A percentile compares a stretch with the other conserved stretches of the same genome.
Evolutionary conservation across 2,888 invertebrate genomes (phyloP).

Genomic region (Clostera curtula): DNA sequence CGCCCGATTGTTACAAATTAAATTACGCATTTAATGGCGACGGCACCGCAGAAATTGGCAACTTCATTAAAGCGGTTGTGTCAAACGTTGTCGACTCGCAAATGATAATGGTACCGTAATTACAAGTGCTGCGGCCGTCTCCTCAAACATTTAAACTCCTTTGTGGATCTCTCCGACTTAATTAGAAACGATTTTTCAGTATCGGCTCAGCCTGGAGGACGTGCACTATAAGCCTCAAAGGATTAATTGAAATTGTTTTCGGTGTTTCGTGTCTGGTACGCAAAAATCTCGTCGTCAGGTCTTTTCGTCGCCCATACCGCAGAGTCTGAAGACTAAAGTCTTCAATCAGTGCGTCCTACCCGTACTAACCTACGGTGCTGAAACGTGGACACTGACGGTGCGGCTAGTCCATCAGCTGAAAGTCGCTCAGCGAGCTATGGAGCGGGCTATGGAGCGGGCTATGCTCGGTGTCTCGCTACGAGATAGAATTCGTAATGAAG

Average conservation of each 20-base stretch:
- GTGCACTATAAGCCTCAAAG: slow-evolving; percentile 13
- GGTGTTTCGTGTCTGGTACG: no score
- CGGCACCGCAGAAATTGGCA: slow-evolving; percentile 16
- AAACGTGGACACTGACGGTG: no score
- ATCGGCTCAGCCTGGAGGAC: slow-evolving; percentile 11
- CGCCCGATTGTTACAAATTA: slow-evolving; percentile 14
- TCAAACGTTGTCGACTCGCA: slow-evolving; percentile 23
- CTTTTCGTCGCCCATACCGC: no score
- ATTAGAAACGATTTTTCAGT: slow-evolving; percentile 26
- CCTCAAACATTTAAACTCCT: slow-evolving; percentile 32
- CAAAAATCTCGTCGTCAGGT: no score
- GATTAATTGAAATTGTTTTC: slow-evolving; percentile 16
- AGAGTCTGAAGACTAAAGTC: no score
- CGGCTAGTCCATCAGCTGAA: no score
- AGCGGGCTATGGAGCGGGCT: no score
- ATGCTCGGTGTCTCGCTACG: no score
- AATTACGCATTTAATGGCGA: slow-evolving; percentile 16
- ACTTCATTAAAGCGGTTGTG: slow-evolving; percentile 24
- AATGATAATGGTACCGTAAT: slow-evolving; percentile 26
- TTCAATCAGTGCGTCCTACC: no score
- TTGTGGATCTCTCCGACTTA: slow-evolving; percentile 27
- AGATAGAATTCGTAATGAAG: no score
- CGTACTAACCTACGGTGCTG: no score
- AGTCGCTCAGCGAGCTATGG: no score
- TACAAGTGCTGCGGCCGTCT: slow-evolving; percentile 25